These are phyloP conservation scores for Bilobella aurantiaca DNA, from an alignment of 1,140 invertebrate species.

Conservation along the genomic window DNA sequence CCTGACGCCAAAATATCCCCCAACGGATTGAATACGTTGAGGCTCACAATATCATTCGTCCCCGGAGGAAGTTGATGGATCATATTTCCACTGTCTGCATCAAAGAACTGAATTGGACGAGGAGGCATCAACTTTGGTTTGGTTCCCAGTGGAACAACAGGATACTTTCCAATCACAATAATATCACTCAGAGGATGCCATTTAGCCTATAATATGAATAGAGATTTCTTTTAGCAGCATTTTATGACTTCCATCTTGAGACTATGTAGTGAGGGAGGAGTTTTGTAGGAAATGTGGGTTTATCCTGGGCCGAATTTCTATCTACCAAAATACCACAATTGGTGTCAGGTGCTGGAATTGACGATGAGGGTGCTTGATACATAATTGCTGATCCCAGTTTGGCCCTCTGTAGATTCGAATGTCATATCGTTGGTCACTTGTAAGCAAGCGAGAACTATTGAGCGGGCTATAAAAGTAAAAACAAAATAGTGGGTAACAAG, in stretches of 20 bases:
- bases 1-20: conserved; percentile 27
- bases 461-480: conserved; percentile 14
- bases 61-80: conserved; percentile 15
- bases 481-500: too few species aligned
- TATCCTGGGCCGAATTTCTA: too few species aligned
- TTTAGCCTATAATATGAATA: conserved; percentile 22
- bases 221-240: too few species aligned
- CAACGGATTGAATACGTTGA: conserved; percentile 23
- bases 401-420: conserved; percentile 29
- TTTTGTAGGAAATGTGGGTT: not conserved
- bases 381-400: conserved; percentile 12
- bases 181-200: conserved; percentile 29
- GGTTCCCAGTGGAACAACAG: not conserved
- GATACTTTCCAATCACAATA: conserved; percentile 30
- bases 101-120: conserved; percentile 27
- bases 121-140: not conserved
- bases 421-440: conserved; percentile 29
- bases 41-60: conserved; percentile 18
- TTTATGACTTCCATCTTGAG: too few species aligned
- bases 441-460: conserved; percentile 22
- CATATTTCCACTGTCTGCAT: conserved; percentile 22
- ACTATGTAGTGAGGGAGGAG: too few species aligned
- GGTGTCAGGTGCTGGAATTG: conserved; percentile 33
- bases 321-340: conserved; percentile 28
- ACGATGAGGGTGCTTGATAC: conserved; percentile 26